Percentiles rank a stretch among this genome's conserved stretches.
Evolutionary conservation across 2,113 vertebrate species (phyloP).

Genomic region (Cyphomyrus discorhynchus): DNA sequence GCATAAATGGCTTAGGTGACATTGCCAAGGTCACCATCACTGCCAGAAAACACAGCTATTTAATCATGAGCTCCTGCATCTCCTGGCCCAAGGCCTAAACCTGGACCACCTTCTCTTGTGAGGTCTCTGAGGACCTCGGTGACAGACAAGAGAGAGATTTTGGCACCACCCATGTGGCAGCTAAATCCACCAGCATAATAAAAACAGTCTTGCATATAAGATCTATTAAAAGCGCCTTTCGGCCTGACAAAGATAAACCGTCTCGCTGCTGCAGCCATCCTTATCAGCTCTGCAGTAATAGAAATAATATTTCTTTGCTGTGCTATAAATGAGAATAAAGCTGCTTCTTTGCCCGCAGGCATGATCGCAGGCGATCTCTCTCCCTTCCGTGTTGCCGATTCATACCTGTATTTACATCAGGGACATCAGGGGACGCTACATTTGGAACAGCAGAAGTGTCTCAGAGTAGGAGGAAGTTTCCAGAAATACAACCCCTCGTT

Average conservation of each 20-base stretch:
- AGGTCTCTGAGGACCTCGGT: conserved; percentile 30
- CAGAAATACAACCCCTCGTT: background rate
- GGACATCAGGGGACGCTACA: background rate
- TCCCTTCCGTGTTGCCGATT: background rate
- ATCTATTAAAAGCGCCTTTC: conserved; percentile 36
- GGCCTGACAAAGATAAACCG: conserved; percentile 27
- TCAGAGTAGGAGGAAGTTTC: background rate
- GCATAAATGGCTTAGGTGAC: conserved; percentile 31
- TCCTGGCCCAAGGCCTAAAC: conserved; percentile 34
- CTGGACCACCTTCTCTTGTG: conserved; percentile 25
- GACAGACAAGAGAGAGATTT: conserved; percentile 29
- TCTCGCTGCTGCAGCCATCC: conserved; percentile 17
- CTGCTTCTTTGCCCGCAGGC: conserved; percentile 16
- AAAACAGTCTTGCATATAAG: conserved; percentile 36
- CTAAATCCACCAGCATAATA: conserved; percentile 34
- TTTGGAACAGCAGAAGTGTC: background rate
- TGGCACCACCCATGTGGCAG: conserved; percentile 19
- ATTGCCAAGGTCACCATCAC: conserved; percentile 42
- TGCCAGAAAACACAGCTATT: conserved; percentile 36
- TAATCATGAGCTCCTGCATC: conserved; percentile 39
- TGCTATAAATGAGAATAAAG: conserved; percentile 24
- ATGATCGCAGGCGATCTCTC: background rate
- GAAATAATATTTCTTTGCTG: conserved; percentile 24
- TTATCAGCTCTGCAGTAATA: conserved; percentile 34
- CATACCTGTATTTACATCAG: conserved; percentile 7